These are phyloP conservation scores for Hexactinellida sp. DNA, from an alignment of 37 sponge, comb jelly and placozoan species.

Conservation along the genomic window DNA sequence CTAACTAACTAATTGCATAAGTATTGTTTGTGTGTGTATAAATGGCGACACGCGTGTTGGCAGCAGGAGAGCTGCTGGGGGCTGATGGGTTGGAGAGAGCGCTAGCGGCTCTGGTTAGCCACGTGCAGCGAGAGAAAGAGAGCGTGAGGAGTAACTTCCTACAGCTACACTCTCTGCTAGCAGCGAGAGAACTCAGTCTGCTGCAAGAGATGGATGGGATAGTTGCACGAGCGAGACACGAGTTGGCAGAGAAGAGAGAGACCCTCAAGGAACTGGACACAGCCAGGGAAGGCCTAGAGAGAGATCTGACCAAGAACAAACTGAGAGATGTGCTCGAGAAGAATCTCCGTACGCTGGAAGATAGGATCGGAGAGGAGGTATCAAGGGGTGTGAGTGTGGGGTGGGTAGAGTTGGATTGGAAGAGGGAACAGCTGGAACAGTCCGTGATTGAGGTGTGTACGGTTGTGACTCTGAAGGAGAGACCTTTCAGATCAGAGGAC, in stretches of 20 bases:
- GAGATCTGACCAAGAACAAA: background rate
- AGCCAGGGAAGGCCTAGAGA: background rate
- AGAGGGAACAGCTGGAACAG: background rate
- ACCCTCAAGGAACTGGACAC: background rate
- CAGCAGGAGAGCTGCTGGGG: background rate
- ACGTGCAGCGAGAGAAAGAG: background rate
- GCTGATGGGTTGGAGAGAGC: background rate
- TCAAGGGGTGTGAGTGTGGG: background rate
- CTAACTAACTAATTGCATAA: too few relatives aligned
- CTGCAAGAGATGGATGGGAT: background rate
- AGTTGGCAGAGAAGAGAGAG: background rate
- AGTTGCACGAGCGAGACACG: background rate
- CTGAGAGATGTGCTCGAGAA: background rate
- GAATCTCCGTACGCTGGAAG: background rate
- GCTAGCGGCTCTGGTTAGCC: background rate
- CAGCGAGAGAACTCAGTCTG: background rate
- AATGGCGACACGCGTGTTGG: background rate
- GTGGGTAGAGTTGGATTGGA: conserved; percentile 7
- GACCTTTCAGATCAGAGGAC: background rate
- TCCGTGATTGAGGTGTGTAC: background rate
- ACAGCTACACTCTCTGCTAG: background rate
- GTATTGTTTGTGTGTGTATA: too few relatives aligned
- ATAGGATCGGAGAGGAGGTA: background rate
- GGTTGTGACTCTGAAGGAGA: conserved; percentile 12
- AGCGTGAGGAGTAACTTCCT: background rate